Base-by-base conservation (phyloP, 1,140 invertebrate species). In the Helicoverpa zea region DNA sequence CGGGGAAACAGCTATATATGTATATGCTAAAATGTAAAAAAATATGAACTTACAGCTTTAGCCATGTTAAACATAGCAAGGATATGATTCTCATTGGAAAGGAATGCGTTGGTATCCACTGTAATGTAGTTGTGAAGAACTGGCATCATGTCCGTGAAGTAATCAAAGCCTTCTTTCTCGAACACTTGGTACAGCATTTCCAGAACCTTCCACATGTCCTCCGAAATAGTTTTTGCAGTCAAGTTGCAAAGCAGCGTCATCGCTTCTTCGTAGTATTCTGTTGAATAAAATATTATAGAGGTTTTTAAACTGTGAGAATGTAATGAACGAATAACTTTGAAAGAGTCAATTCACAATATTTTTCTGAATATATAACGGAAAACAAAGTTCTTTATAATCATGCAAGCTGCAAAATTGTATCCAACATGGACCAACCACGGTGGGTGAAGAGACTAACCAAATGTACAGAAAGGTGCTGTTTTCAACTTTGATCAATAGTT, bases 71-170 rank as follows among this genome's bases (percentile, higher is more conserved):
- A 99, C 92, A 99, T 97, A 43, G 98, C 98, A 85, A 99, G 92
- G 82, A 99, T 96, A 83, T 98, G 96, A 90, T 98, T 97, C 88
- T 98, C 97, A 92, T 99, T 98, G 0, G 98, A 97, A 3, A 99
- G 95, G 92, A 99, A 99, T 13, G 97, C 98, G 58, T 97, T 96
- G 7, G 98, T 99, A 93, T 99, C 99, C 11, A 99, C 97, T 2
- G 98, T 99, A 35, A 99, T 97, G 92, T 99, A 99, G 95, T 99
- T 99, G 92, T 99, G 99, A 14, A 99, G 96, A 2, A 98, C 98
- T 49, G 99, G 98, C 98, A 99, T 99, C 98, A 99, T 99, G 87
- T 99, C 99, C 59, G 97, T 98, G 91, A 99, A 99, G 95, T 99
- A 99, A 92, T 99, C 99, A 78, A 98, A 97, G 30, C 98, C 99